Base-by-base conservation (phyloP, 2,797 vertebrate genomes). In the Notamacropus eugenii region DNA sequence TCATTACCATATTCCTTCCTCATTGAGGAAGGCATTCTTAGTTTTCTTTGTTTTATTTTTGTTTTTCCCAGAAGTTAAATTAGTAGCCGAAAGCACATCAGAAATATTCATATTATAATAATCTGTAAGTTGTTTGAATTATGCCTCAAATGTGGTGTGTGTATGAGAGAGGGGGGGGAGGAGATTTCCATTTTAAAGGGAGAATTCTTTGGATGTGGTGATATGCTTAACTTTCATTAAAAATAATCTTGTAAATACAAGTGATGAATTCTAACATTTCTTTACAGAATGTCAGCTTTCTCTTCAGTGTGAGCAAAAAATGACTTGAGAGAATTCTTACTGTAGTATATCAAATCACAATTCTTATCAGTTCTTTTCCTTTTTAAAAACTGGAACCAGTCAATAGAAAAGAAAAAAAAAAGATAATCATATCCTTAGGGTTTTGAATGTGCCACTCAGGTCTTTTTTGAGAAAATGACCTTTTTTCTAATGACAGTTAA, bases 261-360 rank as follows among this genome's bases (percentile, higher is more conserved):
- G 62, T 90, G 82, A 91, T 93, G 62, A 11, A 92, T 3, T 92
- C 31, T 91, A 91, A 11, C 56, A 82, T 91, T 67, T 67, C 93
- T 67, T 95, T 93, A 29, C 34, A 92, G n/a, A 95, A 55, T 92
- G 4, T 90, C 93, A 96, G 24, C 22, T 91, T 95, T 55, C 95
- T 93, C 40, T 92, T 6, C 27, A 8, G 46, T 58, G 1, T 94
- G 40, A 93, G 24, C 14, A 54, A 74, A 31, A 96, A 95, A 92
- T 67, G 58, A 91, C 12, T 92, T 93, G 1, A 6, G n/a, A 96
- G 93, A 95, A 93, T 96, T 27, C 0, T 94, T 40, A 93, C 5
- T 54, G 10, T 54, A n/a, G 27, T 93, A 52, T 16, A 90, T 91
- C 95, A 95, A 95, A 92, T 92, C 46, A 58, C 67, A 91, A 34